These are phyloP conservation scores for Antennarius maculatus DNA, from an alignment of 2,797 vertebrate species.

Conservation along the genomic window DNA sequence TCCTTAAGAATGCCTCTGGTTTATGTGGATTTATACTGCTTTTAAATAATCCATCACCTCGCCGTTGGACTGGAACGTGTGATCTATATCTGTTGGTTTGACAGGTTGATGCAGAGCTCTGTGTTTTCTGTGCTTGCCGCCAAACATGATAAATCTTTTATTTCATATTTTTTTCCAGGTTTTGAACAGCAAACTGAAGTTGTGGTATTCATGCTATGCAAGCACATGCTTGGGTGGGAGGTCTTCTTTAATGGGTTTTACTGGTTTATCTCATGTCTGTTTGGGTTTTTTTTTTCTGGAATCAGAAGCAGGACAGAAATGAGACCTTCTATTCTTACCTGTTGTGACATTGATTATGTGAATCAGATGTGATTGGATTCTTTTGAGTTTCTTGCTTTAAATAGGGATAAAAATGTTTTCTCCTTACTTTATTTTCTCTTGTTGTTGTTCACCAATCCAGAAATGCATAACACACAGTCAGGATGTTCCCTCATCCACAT, in stretches of 20 bases:
- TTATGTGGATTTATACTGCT: no score
- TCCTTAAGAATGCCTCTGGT: no score
- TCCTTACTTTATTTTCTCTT: not conserved
- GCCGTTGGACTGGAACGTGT: no score
- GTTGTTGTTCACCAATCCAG: not conserved
- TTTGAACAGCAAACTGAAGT: constrained; percentile 37
- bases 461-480: constrained; percentile 2
- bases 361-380: constrained; percentile 6
- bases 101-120: constrained; percentile 48
- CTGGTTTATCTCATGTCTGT: constrained; percentile 32
- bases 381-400: not conserved
- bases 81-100: constrained; percentile 17
- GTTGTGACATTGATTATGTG: not conserved
- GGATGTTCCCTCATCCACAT: constrained; percentile 3
- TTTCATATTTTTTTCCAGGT: constrained; percentile 62
- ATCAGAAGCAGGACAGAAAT: constrained; percentile 11
- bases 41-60: no score
- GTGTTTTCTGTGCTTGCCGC: constrained; percentile 10
- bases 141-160: constrained; percentile 70
- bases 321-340: not conserved
- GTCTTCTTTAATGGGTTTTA: constrained; percentile 32
- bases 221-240: constrained; percentile 32
- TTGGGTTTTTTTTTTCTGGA: constrained; percentile 23
- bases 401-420: not conserved
- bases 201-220: constrained; percentile 31